phyloP scores from a whole-genome alignment of 2,113 vertebrate species.

The Oncorhynchus masou region DNA sequence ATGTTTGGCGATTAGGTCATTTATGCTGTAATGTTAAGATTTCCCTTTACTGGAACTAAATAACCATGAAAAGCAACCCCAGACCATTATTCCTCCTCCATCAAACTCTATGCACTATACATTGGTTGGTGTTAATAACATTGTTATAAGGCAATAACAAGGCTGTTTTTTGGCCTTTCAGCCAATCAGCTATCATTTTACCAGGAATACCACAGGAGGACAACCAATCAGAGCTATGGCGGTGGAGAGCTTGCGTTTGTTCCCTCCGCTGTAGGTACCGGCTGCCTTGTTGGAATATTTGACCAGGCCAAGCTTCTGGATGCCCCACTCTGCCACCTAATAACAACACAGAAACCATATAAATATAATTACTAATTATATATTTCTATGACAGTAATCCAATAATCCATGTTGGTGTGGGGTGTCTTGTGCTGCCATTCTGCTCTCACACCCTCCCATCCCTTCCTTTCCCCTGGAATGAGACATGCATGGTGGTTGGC shows the following conservation, averaged over 20 bases:
- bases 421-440: too few species aligned
- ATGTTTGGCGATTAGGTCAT: too few species aligned
- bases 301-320: constrained; percentile 90
- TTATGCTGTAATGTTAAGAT: too few species aligned
- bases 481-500: constrained; percentile 36
- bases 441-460: too few species aligned
- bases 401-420: too few species aligned
- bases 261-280: constrained; percentile 93
- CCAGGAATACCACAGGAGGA: constrained; percentile 92
- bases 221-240: constrained; percentile 94
- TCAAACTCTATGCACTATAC: too few species aligned
- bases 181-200: constrained; percentile 60
- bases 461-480: constrained; percentile 3
- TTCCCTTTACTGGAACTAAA: too few species aligned
- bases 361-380: background rate
- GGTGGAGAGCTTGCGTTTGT: constrained; percentile 95
- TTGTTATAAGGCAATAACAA: too few species aligned
- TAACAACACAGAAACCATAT: constrained; percentile 10
- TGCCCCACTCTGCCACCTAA: constrained; percentile 94
- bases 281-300: constrained; percentile 89
- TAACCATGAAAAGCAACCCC: too few species aligned
- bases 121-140: too few species aligned
- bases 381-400: too few species aligned
- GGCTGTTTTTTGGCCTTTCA: background rate
- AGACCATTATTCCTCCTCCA: too few species aligned